Base-by-base conservation (phyloP, 2,113 vertebrate genomes). In the Zapornia atra region DNA sequence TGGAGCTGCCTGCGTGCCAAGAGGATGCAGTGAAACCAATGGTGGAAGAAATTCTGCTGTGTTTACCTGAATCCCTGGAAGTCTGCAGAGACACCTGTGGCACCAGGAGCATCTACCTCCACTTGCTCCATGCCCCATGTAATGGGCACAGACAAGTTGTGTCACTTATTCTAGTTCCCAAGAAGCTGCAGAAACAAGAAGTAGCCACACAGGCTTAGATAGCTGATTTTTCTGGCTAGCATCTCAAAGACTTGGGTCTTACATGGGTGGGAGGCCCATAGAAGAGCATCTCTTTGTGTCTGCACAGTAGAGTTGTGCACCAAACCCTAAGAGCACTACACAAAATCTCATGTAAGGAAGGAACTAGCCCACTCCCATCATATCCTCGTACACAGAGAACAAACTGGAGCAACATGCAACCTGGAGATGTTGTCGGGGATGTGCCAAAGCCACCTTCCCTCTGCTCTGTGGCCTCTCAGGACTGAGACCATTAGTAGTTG, bases 391-490 rank as follows among this genome's bases (percentile, higher is more conserved):
- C 68, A 15, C 40, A 56, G 60, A 77, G 82, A 42, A 48, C 64
- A 42, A 38, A 53, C 40, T 6, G 21, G 71, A 92, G 53, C 66
- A 53, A 42, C 26, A 0, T 19, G 44, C 56, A 70, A 11, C 40
- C 21, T 66, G 63, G 50, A 69, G 76, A 56, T 15, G 15, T 20
- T 71, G n/a, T 4, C 2, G 0, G 1, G 15, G 14, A 46, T 0
- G 5, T 48, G 54, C 26, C 82, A 86, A 28, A 65, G 28, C 12
- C 78, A 17, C 13, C 61, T 38, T 13, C 48, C 2, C 22, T 46
- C 57, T 42, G 71, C 59, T 40, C 13, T 42, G 26, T 19, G 25
- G 31, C 42, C 50, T 34, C 57, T 33, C 44, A 44, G 63, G 40
- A 54, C 83, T 91, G 51, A 82, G 31, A 31, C 56, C 46, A 24